phyloP scores from a whole-genome alignment of 2,797 vertebrate species.

The Poecilia gillii region DNA sequence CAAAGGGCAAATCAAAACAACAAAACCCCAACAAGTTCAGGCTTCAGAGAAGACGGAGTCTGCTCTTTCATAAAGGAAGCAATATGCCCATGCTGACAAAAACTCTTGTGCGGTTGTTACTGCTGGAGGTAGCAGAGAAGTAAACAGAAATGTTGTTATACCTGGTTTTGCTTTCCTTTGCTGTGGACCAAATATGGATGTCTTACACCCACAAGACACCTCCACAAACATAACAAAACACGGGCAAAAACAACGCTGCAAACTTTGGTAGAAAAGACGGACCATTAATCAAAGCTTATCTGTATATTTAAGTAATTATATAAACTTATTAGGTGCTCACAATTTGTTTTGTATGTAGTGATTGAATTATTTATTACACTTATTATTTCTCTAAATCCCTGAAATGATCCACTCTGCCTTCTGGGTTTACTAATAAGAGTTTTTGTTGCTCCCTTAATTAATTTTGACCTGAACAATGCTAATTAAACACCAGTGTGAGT shows the following conservation, averaged over 20 bases:
- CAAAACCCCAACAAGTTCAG: background rate
- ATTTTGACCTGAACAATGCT: constrained; percentile 30
- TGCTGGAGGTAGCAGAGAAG: constrained; percentile 17
- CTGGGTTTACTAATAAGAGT: background rate
- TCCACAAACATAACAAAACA: constrained; percentile 2
- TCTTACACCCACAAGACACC: constrained; percentile 32
- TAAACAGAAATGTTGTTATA: constrained; percentile 23
- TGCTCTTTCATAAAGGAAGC: constrained; percentile 2
- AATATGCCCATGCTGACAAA: constrained; percentile 13
- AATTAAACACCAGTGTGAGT: constrained; percentile 37
- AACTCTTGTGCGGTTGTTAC: constrained; percentile 1
- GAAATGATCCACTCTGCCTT: constrained; percentile 13
- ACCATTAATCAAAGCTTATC: constrained; percentile 17
- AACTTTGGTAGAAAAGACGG: background rate
- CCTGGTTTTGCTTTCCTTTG: constrained; percentile 17
- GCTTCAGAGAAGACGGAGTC: constrained; percentile 8
- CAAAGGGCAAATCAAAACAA: background rate
- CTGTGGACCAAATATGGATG: constrained; percentile 16
- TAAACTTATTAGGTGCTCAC: background rate
- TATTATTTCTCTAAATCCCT: constrained; percentile 35
- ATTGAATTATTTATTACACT: constrained; percentile 10
- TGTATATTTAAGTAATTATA: constrained; percentile 18
- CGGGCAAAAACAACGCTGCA: constrained; percentile 7
- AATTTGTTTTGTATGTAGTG: constrained; percentile 11
- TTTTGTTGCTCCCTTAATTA: background rate